Evolutionary conservation across 2,797 vertebrate species (phyloP), one percentile per base, ranked within the genome.

Genomic region (Oryzias dopingdopingensis): DNA sequence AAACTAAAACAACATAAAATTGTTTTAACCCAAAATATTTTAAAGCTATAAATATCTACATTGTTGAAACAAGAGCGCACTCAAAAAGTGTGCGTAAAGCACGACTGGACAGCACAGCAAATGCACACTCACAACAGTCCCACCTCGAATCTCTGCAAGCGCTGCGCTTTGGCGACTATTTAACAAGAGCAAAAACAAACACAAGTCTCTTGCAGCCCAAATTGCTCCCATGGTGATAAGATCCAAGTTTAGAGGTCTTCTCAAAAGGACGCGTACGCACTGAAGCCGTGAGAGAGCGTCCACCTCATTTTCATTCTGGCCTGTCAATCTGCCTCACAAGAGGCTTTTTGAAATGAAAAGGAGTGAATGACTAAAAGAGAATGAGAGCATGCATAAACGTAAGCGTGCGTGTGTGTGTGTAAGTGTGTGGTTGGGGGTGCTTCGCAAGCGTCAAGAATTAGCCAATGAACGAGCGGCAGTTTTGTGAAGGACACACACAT

Each of bases 161-260:
- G 89, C 87, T 49, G 84, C 65, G 87, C 87, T 91, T 88, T 91
- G 91, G 84, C 86, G 83, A 85, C 83, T 90, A 83, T 92, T 91
- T 90, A 93, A 91, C 89, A 93, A 80, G 86, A 93, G 89, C 86
- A 92, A 89, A 89, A 92, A 89, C 90, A 92, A 91, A 92, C 91
- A 92, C 49, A 92, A 84, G 88, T 89, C 80, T 79, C 84, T 83
- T 52, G 87, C 80, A 79, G 85, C 84, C 84, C 91, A 85, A 86
- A 90, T 56, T 87, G 87, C 88, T 89, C 88, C 91, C 93, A 94
- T 94, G 83, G 89, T 88, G 91, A 89, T 83, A 84, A 67, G 84
- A 84, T 90, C 84, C 87, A 83, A 82, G 85, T 88, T 82, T 80
- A 79, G 82, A 90, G 84, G 82, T 88, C 82, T 88, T 55, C 86